Evolutionary conservation across 1,140 invertebrate species (phyloP).

Genomic region (Olivierus martensii): DNA sequence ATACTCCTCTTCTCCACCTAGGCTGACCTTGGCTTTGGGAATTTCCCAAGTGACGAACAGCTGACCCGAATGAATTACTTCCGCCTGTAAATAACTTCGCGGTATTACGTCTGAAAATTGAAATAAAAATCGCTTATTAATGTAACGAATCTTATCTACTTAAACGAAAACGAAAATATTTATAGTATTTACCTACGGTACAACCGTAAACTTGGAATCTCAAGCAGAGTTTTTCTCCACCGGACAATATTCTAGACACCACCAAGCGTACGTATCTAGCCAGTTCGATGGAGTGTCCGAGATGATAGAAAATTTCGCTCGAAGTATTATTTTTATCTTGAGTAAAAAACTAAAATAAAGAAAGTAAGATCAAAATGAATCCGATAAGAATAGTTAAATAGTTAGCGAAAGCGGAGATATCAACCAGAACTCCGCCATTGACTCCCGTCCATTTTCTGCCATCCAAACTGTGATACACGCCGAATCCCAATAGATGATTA

Average conservation of each 20-base stretch:
- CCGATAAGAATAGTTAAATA: neutral
- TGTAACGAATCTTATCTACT: too few species aligned
- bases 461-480: neutral
- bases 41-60: too few species aligned
- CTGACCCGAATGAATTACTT: too few species aligned
- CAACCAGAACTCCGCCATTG: slow-evolving; percentile 2
- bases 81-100: too few species aligned
- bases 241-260: slow-evolving; percentile 1
- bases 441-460: neutral
- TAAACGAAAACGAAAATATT: too few species aligned
- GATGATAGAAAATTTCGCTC: slow-evolving; percentile 1
- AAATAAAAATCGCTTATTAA: too few species aligned
- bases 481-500: slow-evolving; percentile 4
- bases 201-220: slow-evolving; percentile 11
- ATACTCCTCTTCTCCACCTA: too few species aligned
- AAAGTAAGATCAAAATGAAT: neutral
- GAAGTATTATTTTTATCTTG: slow-evolving; percentile 1
- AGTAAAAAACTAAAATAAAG: slow-evolving; percentile 5
- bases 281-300: neutral
- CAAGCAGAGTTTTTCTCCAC: neutral
- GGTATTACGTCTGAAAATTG: too few species aligned
- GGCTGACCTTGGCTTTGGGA: too few species aligned
- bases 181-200: slow-evolving; percentile 5
- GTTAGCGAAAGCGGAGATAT: neutral
- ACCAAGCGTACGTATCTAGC: slow-evolving; percentile 6